A percentile compares a stretch with the other conserved stretches of the same genome.
Evolutionary conservation across 2,113 vertebrate species (phyloP).

Genomic region (Dipodomys merriami): DNA sequence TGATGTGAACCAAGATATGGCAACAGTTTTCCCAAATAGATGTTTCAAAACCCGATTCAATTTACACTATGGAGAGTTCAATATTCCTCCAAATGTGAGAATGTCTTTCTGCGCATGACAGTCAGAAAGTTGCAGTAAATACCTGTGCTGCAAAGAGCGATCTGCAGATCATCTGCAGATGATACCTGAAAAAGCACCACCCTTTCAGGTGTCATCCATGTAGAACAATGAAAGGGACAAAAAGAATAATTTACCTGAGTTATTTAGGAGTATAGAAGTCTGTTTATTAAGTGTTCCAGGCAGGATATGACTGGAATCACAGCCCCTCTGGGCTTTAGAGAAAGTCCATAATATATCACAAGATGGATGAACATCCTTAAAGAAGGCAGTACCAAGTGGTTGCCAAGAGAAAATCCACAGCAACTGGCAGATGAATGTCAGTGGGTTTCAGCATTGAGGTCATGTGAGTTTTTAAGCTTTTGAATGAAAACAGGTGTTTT

Average conservation of each 20-base stretch:
- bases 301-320: background rate
- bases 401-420: background rate
- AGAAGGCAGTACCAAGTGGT: background rate
- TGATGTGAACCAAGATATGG: background rate
- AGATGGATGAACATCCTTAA: background rate
- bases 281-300: background rate
- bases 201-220: background rate
- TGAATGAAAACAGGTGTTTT: background rate
- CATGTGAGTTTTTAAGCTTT: background rate
- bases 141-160: no score
- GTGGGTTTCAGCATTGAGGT: background rate
- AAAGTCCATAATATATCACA: background rate
- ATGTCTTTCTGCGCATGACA: no score
- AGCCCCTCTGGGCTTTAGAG: background rate
- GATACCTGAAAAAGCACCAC: no score
- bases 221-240: background rate
- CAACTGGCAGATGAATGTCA: background rate
- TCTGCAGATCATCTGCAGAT: no score
- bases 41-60: background rate
- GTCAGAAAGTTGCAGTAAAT: background rate
- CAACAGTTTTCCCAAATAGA: background rate
- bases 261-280: slow-evolving; percentile 14
- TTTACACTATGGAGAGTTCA: background rate
- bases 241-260: background rate
- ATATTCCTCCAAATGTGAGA: background rate